Base-by-base conservation (phyloP, 2,888 invertebrate species). In the Xanthia icteritia region DNA sequence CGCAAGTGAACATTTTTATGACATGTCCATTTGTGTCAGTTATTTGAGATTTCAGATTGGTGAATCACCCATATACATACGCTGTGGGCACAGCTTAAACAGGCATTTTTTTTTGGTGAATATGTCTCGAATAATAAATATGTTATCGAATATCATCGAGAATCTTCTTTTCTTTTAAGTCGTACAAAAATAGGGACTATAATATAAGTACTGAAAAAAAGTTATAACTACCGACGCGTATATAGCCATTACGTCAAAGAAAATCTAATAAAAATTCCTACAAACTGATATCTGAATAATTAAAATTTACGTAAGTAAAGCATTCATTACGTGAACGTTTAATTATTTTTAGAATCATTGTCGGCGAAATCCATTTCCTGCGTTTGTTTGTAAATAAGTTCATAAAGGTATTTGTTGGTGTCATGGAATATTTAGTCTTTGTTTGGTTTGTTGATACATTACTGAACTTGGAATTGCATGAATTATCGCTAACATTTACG, bases 341-440 rank as follows among this genome's bases (percentile, higher is more conserved):
- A 76, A 79, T 77, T 80, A 82, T 65, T 79, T 42, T 74, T 67
- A 75, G 70, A 80, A 81, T 74, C 70, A 81, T 54, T 64, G 76
- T 65, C 68, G 39, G 36, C 39, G 89, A 87, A 85, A 91, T 76
- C 73, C 88, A 88, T 87, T 87, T 84, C 87, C 86, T 88, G 61
- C 67, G 77, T 77, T 88, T 88, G 86, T 87, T 86, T 78, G 81
- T 81, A 86, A 87, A 89, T 89, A 89, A 66, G 64, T 76, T 69
- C 54, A 61, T 71, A 61, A 54, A 60, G n/a, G 61, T 65, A 66
- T 76, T 73, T 61, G 70, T 77, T 56, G 58, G 23, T 71, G 63
- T 61, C 70, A 69, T 70, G 31, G 79, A 78, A 77, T 84, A 77
- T 69, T 82, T 72, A 80, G 36, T 56, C 13, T 27, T n/a, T 1